phyloP scores from a whole-genome alignment of 2,888 invertebrate genomes.

The Melieria crassipennis region DNA sequence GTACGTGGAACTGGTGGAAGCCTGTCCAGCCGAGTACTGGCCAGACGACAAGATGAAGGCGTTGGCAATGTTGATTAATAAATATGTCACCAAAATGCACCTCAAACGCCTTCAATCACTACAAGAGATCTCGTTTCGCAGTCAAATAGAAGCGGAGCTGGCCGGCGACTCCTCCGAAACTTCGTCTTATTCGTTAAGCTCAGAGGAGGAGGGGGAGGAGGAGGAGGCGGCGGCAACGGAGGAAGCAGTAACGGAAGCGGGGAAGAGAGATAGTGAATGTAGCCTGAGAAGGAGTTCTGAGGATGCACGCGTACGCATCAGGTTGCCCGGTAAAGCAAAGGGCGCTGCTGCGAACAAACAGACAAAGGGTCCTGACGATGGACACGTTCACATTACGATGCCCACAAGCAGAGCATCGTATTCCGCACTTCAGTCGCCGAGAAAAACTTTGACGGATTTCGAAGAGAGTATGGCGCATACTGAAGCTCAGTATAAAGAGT shows the following conservation, averaged over 20 bases:
- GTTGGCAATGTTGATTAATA: constrained; percentile 45
- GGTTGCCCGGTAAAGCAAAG: not conserved
- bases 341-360: too few species aligned
- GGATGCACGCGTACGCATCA: constrained; percentile 30
- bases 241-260: not conserved
- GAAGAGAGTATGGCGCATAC: too few species aligned
- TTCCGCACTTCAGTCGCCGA: too few species aligned
- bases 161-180: not conserved
- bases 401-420: too few species aligned
- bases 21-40: constrained; percentile 54
- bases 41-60: constrained; percentile 49
- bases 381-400: too few species aligned
- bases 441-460: too few species aligned
- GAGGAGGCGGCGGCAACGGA: not conserved
- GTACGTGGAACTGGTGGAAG: constrained; percentile 55
- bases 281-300: too few species aligned
- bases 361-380: too few species aligned
- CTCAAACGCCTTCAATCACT: constrained; percentile 54
- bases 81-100: constrained; percentile 49
- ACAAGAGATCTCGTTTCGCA: constrained; percentile 47
- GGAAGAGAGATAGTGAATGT: not conserved
- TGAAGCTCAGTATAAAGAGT: too few species aligned
- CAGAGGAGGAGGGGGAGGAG: not conserved
- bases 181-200: not conserved
- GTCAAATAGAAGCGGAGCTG: constrained; percentile 31